A percentile compares a stretch with the other conserved stretches of the same genome.
These are phyloP conservation scores for Spilogale gracilis DNA, from an alignment of 2,113 vertebrate species.

Conservation along the genomic window DNA sequence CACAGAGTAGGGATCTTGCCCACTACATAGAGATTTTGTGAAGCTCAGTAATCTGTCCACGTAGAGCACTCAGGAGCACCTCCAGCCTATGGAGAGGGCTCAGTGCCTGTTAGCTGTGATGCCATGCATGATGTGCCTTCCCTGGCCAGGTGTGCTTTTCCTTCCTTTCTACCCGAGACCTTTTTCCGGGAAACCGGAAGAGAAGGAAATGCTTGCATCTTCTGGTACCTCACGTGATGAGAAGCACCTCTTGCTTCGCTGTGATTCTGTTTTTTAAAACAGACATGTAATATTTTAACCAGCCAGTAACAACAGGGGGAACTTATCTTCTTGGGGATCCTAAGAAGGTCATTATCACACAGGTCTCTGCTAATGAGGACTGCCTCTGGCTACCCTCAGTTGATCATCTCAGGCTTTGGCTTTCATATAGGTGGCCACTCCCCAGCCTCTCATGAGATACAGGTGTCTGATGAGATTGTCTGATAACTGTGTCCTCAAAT, in stretches of 20 bases:
- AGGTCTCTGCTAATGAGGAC: neutral
- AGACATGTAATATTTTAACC: neutral
- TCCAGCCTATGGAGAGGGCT: fast-evolving
- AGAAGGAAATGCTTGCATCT: neutral
- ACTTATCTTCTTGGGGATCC: neutral
- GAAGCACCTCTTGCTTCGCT: neutral
- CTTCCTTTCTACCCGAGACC: neutral
- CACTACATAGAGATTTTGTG: neutral
- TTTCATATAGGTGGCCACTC: neutral
- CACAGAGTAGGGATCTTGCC: too few relatives aligned
- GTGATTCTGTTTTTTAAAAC: neutral
- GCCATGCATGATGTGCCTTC: fast-evolving
- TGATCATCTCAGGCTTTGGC: neutral
- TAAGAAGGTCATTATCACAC: neutral
- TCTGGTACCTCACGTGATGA: neutral
- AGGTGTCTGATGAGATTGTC: neutral
- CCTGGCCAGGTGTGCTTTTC: neutral
- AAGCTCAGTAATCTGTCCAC: neutral
- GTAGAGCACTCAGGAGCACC: fast-evolving
- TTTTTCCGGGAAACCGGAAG: neutral
- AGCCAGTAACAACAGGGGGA: neutral
- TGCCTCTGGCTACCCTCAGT: neutral
- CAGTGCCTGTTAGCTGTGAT: too few relatives aligned
- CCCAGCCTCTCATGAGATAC: neutral
- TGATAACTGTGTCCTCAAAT: neutral